phyloP scores from a whole-genome alignment of 2,888 invertebrate species.

The Eilema depressum region DNA sequence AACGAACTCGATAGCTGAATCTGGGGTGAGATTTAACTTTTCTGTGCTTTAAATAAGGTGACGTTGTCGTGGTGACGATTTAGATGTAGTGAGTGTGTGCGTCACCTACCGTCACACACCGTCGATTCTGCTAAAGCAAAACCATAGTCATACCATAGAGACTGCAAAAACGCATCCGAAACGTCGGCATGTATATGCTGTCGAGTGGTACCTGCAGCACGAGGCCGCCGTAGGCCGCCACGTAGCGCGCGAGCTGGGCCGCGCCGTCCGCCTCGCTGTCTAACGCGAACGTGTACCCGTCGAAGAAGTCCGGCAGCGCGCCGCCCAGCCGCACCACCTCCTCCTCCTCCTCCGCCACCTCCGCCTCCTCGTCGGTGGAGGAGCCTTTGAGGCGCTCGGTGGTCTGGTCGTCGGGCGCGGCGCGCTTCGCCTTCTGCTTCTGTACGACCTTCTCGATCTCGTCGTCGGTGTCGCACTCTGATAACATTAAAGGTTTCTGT shows the following conservation, averaged over 20 bases:
- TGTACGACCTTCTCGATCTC: constrained; percentile 70
- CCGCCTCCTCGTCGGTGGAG: constrained; percentile 33
- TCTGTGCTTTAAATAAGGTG: no score
- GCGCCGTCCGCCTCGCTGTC: constrained; percentile 57
- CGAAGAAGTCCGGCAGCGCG: constrained; percentile 72
- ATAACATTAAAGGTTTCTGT: not conserved
- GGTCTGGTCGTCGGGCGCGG: no score
- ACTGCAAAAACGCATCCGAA: no score
- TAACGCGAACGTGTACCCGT: constrained; percentile 80
- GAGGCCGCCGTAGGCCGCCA: constrained; percentile 89
- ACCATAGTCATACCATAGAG: no score
- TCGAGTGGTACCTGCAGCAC: constrained; percentile 62
- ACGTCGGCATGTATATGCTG: no score
- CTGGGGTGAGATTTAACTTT: no score
- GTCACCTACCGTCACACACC: no score
- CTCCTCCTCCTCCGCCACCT: not conserved
- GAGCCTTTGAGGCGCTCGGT: constrained; percentile 17
- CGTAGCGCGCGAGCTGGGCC: constrained; percentile 77
- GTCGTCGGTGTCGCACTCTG: constrained; percentile 87
- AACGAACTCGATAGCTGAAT: no score
- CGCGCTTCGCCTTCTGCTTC: no score
- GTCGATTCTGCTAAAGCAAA: no score
- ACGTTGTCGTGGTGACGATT: no score
- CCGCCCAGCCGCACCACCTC: constrained; percentile 18
- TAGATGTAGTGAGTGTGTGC: no score